phyloP scores from a whole-genome alignment of 1,140 invertebrate genomes.

The Bombus soroeensis region DNA sequence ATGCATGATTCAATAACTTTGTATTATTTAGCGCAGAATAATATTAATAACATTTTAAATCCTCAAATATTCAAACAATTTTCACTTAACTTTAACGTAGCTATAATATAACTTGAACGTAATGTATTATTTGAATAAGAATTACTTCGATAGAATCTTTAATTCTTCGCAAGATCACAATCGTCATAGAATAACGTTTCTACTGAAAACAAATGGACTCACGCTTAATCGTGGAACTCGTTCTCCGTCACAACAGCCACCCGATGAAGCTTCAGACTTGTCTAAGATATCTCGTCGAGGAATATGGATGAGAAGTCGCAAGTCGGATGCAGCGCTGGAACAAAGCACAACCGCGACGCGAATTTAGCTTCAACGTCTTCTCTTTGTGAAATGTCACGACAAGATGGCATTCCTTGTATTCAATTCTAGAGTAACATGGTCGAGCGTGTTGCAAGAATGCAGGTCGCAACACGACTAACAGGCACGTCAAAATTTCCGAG shows the following conservation, averaged over 20 bases:
- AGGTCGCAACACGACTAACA: neutral
- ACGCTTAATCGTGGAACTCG: neutral
- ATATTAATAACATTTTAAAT: too few relatives aligned
- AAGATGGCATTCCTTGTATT: too few relatives aligned
- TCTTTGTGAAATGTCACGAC: neutral
- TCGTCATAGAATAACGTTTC: neutral
- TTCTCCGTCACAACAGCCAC: neutral
- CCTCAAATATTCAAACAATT: too few relatives aligned
- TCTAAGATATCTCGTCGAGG: neutral
- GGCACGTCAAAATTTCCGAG: neutral
- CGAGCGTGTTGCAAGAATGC: neutral
- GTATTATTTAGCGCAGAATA: too few relatives aligned
- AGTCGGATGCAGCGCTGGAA: conserved; percentile 10
- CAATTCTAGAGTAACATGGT: neutral
- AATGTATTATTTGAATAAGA: neutral
- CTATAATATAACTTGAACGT: neutral
- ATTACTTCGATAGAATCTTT: neutral
- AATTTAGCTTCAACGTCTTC: neutral
- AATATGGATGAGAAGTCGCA: conserved; percentile 10
- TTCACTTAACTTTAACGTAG: too few relatives aligned
- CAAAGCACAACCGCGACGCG: conserved; percentile 15
- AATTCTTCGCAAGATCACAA: neutral
- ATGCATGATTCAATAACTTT: too few relatives aligned
- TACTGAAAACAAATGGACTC: conserved; percentile 3
- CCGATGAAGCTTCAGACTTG: neutral